phyloP scores from a whole-genome alignment of 2,113 vertebrate species.

The Panthera tigris region DNA sequence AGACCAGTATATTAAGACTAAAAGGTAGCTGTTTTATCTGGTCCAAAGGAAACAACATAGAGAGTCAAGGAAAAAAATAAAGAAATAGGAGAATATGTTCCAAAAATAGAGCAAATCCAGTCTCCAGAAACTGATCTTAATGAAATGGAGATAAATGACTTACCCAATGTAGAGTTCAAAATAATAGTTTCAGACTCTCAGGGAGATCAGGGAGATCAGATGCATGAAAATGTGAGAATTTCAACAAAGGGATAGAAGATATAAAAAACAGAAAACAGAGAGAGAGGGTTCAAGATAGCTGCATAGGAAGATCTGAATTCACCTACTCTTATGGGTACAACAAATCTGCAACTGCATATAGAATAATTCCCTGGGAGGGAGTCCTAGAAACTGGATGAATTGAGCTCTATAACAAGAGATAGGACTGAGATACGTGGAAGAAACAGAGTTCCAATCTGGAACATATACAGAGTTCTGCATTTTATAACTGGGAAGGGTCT shows the following conservation, averaged over 20 bases:
- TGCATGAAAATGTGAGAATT: not conserved
- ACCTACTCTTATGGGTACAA: not conserved
- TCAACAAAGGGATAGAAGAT: not conserved
- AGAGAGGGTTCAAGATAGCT: not conserved
- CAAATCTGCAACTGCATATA: not conserved
- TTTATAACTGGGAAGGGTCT: not conserved
- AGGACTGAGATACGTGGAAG: not conserved
- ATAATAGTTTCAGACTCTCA: not conserved
- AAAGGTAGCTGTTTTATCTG: not conserved
- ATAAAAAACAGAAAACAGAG: not conserved
- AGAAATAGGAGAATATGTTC: not conserved
- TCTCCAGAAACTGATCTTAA: not conserved
- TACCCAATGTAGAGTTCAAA: not conserved
- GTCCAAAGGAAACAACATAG: not conserved
- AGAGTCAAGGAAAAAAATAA: not conserved
- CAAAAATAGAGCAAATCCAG: not conserved
- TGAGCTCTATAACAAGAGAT: not conserved
- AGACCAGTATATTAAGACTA: not conserved
- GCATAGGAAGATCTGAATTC: not conserved
- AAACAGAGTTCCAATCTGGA: not conserved
- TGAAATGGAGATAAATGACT: not conserved
- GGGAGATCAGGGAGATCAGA: not conserved
- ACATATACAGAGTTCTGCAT: not conserved
- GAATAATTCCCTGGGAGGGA: not conserved
- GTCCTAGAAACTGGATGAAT: not conserved